Percentiles rank a stretch among this genome's conserved stretches.
phyloP scores from a whole-genome alignment of 2,113 vertebrate genomes.

The Odobenus rosmarus region DNA sequence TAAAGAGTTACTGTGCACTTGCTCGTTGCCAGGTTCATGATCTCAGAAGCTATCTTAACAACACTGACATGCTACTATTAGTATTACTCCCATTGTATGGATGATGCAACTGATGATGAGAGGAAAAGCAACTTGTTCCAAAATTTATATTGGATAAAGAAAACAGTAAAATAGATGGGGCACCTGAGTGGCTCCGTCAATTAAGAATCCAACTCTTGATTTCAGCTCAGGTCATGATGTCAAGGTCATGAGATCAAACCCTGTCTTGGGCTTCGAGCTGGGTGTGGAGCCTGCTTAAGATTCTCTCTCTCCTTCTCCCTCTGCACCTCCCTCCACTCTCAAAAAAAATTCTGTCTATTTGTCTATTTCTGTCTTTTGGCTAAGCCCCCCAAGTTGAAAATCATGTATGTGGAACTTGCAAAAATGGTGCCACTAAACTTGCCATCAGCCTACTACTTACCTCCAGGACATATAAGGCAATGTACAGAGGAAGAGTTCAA shows the following conservation, averaged over 20 bases:
- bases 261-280: neutral
- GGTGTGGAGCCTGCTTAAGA: neutral
- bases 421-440: neutral
- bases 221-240: neutral
- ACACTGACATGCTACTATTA: neutral
- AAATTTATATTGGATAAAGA: neutral
- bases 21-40: neutral
- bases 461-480: neutral
- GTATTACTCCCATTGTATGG: neutral
- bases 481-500: neutral
- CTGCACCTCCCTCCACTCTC: neutral
- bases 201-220: neutral
- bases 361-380: neutral
- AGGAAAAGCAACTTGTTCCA: neutral
- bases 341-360: neutral
- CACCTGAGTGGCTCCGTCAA: neutral
- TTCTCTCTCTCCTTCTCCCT: neutral
- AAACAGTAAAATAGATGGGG: neutral
- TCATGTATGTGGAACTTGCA: neutral
- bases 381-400: neutral
- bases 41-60: neutral
- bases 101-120: neutral
- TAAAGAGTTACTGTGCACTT: neutral
- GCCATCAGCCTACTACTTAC: neutral
- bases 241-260: neutral